Evolutionary conservation across 2,888 invertebrate species (phyloP).

Genomic region (Ceraclea dissimilis): DNA sequence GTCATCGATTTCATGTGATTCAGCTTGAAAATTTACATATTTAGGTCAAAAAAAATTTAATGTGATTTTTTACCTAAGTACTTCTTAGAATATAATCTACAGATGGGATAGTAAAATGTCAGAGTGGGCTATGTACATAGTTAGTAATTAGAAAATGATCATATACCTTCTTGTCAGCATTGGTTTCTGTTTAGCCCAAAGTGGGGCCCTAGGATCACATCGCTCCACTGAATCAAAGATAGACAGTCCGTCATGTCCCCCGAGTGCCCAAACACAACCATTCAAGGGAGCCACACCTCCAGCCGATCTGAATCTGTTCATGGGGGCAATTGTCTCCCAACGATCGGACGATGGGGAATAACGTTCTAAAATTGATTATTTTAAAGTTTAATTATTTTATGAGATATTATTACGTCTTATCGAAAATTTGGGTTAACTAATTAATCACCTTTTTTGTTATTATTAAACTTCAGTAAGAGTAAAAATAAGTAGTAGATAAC

Average conservation of each 20-base stretch:
- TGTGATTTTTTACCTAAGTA: no score
- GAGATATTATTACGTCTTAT: no score
- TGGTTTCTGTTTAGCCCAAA: conserved; percentile 66
- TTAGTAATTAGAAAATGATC: no score
- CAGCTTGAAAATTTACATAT: no score
- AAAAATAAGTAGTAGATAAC: no score
- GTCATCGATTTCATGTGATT: no score
- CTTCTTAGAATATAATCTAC: no score
- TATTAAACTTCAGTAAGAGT: neutral
- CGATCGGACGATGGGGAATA: conserved; percentile 66
- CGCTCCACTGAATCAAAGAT: conserved; percentile 83
- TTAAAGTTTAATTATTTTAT: neutral
- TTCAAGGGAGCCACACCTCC: conserved; percentile 60
- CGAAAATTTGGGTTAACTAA: neutral
- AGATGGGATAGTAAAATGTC: no score
- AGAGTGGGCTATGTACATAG: no score
- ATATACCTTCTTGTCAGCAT: conserved; percentile 65
- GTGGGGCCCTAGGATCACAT: conserved; percentile 64
- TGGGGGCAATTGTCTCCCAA: conserved; percentile 66
- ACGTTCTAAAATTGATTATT: conserved; percentile 54
- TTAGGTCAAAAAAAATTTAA: no score
- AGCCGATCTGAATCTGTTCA: conserved; percentile 66
- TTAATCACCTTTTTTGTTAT: neutral
- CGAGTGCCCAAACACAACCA: conserved; percentile 72
- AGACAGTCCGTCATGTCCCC: conserved; percentile 82